Evolutionary conservation across 1,140 invertebrate genomes (phyloP).

Genomic region (Habropoda laboriosa): DNA sequence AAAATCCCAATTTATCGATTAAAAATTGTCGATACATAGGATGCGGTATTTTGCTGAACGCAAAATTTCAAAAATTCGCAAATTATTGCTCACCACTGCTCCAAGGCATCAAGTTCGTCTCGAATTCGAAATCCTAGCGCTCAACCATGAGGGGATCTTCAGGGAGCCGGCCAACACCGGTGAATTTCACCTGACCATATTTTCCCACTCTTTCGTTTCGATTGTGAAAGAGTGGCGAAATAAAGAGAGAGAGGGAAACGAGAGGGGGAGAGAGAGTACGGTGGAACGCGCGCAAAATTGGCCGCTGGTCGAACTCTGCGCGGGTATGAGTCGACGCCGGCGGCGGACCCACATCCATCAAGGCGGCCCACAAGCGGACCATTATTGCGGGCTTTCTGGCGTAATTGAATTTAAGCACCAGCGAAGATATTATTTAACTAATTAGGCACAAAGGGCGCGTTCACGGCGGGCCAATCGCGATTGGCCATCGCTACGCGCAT

Average conservation of each 20-base stretch:
- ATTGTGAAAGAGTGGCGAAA: too few relatives aligned
- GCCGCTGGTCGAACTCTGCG: conserved; percentile 35
- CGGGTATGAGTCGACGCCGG: conserved; percentile 62
- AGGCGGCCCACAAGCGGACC: conserved; percentile 76
- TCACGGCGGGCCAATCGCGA: conserved; percentile 72
- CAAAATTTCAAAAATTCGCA: too few relatives aligned
- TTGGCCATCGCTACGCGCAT: conserved; percentile 64
- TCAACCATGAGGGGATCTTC: too few relatives aligned
- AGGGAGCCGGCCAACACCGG: too few relatives aligned
- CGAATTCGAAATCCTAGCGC: too few relatives aligned
- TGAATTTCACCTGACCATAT: background rate
- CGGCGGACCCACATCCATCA: conserved; percentile 73
- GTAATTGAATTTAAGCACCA: conserved; percentile 81
- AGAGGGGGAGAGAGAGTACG: too few relatives aligned
- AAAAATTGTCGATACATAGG: too few relatives aligned
- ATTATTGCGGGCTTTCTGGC: conserved; percentile 77
- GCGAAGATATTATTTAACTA: conserved; percentile 82
- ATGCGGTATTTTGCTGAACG: too few relatives aligned
- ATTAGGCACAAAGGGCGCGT: conserved; percentile 80
- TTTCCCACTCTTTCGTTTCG: background rate
- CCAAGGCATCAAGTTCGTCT: too few relatives aligned
- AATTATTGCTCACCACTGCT: too few relatives aligned
- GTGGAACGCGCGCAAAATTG: conserved; percentile 48
- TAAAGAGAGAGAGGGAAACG: too few relatives aligned
- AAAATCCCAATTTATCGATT: too few relatives aligned